Evolutionary conservation across 2,888 invertebrate genomes (phyloP), one percentile per base, ranked within the genome.

Genomic region (Apeira syringaria): DNA sequence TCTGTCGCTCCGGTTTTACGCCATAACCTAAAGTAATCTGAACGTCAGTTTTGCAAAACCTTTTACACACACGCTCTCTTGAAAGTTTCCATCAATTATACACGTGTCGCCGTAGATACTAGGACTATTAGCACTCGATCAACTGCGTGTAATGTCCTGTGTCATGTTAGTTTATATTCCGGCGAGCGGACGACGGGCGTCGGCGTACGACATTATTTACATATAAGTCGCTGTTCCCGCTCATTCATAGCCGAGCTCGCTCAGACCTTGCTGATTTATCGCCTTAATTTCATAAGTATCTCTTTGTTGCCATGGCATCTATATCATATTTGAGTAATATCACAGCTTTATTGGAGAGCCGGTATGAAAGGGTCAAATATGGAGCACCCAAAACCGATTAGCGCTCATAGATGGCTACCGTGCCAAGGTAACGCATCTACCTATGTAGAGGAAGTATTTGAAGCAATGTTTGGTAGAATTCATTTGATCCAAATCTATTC

Each of bases 261-360:
- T 67, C 73, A 65, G 66, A 61, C 62, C 69, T 67, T 59, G 68
- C 74, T 85, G 87, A 89, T 88, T 88, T 88, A 88, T 88, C 69
- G 79, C 77, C 77, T 85, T 87, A 87, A 88, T 88, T 88, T 89
- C 85, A 85, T 87, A 88, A 88, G 86, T 86, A 83, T 81, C 86
- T 87, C 84, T 86, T 87, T 87, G 87, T 88, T 84, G 77, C 72
- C 70, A 64, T 61, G 68, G 64, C 75, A 71, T 82, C 78, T 78
- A 79, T 79, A 76, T 80, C 76, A 79, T 77, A 75, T 78, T 74
- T 71, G 69, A 74, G 73, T 77, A 74, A 78, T 80, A 80, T 74
- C 66, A 62, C 61, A 53, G 61, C 73, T 68, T 76, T 78, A 79
- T 80, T 75, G 77, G 72, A 74, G 71, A 75, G 63, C 59, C 55